These are phyloP conservation scores for Hypsopygia costalis DNA, from an alignment of 2,888 invertebrate genomes.

Conservation along the genomic window DNA sequence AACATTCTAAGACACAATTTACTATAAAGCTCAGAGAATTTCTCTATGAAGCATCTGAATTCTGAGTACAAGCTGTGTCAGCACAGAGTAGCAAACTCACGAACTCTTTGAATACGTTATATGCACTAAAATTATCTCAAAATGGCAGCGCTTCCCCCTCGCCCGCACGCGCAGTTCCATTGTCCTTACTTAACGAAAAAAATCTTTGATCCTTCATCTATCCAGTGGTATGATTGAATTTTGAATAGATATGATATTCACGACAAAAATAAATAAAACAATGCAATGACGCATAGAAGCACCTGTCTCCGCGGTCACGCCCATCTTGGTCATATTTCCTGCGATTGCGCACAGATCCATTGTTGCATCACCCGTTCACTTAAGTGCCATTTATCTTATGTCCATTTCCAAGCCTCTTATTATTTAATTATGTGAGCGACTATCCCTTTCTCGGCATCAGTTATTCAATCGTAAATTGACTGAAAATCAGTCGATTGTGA, in stretches of 20 bases:
- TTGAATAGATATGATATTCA: too few relatives aligned
- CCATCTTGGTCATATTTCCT: conserved; percentile 5
- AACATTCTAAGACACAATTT: background rate
- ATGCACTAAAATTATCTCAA: too few relatives aligned
- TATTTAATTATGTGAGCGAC: conserved; percentile 35
- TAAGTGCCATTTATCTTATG: conserved; percentile 28
- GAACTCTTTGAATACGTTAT: too few relatives aligned
- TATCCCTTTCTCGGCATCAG: conserved; percentile 26
- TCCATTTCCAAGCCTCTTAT: conserved; percentile 38
- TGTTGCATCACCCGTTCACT: conserved; percentile 58
- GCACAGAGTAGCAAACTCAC: too few relatives aligned
- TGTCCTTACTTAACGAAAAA: too few relatives aligned
- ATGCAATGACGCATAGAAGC: conserved; percentile 8
- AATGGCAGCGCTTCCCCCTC: too few relatives aligned
- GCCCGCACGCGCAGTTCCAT: too few relatives aligned
- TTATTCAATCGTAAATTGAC: conserved; percentile 27
- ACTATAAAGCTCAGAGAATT: too few relatives aligned
- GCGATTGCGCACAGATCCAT: conserved; percentile 25
- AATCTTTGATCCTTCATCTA: too few relatives aligned
- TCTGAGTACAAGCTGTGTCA: too few relatives aligned
- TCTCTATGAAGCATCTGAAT: too few relatives aligned
- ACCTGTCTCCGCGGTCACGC: conserved; percentile 19
- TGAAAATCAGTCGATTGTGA: conserved; percentile 15
- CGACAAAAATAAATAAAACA: conserved; percentile 5
- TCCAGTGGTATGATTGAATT: too few relatives aligned